A percentile compares a stretch with the other conserved stretches of the same genome.
Evolutionary conservation across 2,888 invertebrate genomes (phyloP).

Genomic region (Ryuthela nishihirai): DNA sequence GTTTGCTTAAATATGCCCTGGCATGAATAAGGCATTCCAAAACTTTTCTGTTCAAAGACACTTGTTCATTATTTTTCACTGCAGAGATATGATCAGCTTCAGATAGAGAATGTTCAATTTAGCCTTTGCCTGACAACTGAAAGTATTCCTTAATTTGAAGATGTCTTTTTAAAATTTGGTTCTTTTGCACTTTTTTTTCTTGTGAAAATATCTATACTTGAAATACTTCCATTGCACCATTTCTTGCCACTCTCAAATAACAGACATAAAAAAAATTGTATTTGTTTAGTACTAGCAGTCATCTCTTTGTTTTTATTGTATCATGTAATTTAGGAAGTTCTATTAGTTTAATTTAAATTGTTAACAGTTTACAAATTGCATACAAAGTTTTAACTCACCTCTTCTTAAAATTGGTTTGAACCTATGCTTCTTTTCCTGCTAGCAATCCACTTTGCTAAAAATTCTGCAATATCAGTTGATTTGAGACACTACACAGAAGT

Average conservation of each 20-base stretch:
- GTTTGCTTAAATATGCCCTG: neutral
- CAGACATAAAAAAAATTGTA: neutral
- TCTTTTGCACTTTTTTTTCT: neutral
- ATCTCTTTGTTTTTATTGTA: neutral
- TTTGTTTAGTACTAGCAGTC: neutral
- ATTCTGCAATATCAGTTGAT: too few species aligned
- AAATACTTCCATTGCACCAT: neutral
- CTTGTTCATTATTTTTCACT: neutral
- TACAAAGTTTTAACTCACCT: too few species aligned
- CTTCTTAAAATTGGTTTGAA: too few species aligned
- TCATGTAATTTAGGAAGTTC: too few species aligned
- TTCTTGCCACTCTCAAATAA: neutral
- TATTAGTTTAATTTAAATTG: too few species aligned
- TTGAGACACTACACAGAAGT: too few species aligned
- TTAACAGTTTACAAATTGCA: too few species aligned
- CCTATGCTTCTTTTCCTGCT: too few species aligned
- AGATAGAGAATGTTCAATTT: neutral
- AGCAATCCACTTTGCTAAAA: too few species aligned
- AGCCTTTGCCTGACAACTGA: neutral
- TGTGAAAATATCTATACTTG: neutral
- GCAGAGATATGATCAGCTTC: too few species aligned
- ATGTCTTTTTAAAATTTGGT: neutral
- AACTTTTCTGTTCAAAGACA: neutral
- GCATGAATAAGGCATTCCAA: neutral
- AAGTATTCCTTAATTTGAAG: neutral